phyloP scores from a whole-genome alignment of 2,797 vertebrate genomes.

The Dicrostonyx torquatus region DNA sequence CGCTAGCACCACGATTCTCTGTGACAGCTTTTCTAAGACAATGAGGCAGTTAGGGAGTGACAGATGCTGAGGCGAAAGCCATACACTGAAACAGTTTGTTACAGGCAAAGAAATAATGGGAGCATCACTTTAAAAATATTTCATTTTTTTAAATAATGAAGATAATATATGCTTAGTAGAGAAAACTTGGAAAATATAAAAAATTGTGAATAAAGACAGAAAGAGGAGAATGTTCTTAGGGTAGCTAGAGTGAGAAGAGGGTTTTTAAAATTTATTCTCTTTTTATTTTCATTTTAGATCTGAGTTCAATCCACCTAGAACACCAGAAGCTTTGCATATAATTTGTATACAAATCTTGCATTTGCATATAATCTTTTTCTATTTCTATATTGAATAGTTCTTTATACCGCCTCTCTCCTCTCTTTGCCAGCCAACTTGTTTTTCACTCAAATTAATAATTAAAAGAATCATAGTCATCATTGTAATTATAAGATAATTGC shows the following conservation, averaged over 20 bases:
- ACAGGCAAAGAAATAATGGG: neutral
- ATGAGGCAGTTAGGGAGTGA: neutral
- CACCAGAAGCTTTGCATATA: neutral
- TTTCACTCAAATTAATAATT: neutral
- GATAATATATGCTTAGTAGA: neutral
- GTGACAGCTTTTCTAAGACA: neutral
- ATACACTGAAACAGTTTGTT: neutral
- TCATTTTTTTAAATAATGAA: neutral
- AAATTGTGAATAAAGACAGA: neutral
- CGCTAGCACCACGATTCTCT: neutral
- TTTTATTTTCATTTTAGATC: neutral
- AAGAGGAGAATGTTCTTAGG: neutral
- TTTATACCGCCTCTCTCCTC: neutral
- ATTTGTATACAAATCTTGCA: neutral
- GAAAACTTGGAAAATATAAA: slow-evolving; percentile 37
- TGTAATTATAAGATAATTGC: neutral
- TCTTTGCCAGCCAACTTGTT: neutral
- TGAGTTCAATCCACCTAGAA: neutral
- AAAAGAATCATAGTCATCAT: neutral
- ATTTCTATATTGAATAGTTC: neutral
- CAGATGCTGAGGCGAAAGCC: neutral
- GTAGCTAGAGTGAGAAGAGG: neutral
- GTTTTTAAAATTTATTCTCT: neutral
- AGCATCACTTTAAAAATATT: neutral
- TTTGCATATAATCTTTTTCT: neutral